Evolutionary conservation across 2,797 vertebrate species (phyloP), one percentile per base, ranked within the genome.

Genomic region (Falco novaeseelandiae): DNA sequence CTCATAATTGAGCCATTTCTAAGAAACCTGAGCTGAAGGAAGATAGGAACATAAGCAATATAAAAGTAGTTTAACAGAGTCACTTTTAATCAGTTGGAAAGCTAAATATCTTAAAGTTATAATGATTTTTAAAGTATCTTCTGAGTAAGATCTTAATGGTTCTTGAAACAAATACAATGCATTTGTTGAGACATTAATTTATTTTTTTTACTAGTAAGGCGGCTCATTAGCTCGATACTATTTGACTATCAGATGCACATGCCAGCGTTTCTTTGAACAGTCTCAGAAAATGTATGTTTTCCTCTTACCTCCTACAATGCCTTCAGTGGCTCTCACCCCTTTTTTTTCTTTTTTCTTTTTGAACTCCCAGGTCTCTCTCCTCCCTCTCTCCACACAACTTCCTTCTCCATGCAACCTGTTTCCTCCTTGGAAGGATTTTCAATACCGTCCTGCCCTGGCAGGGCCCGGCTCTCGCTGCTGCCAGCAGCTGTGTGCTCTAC

Each of bases 281-380:
- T 4, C 15, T 27, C 27, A 52, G 27, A 57, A 72, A 71, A 57
- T 2, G 16, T 15, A n/a, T 0, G 3, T 85, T 54, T 58, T 20
- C 30, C 18, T n/a, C 48, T 27, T 18, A 14, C 8, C 30, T 27
- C 17, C 2, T 23, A 10, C 0, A 0, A 0, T 62, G 18, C 19
- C 32, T 69, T 51, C 70, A 58, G 16, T 1, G 63, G 52, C 40
- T 71, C 40, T 22, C 51, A 27, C 11, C 12, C 3, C 18, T 44
- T 44, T 19, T 44, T 44, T 44, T 18, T 44, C 18, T 30, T n/a
- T 30, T 27, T 23, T 22, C 7, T 9, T 17, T 18, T 17, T 5
- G 8, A 27, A 46, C 25, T 54, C 74, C 61, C 61, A 78, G 13
- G 19, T 62, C 21, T 4, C 30, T 55, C 22, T 69, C 46, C n/a